Evolutionary conservation across 2,888 invertebrate genomes (phyloP).

Genomic region (Eubasilissa splendida): DNA sequence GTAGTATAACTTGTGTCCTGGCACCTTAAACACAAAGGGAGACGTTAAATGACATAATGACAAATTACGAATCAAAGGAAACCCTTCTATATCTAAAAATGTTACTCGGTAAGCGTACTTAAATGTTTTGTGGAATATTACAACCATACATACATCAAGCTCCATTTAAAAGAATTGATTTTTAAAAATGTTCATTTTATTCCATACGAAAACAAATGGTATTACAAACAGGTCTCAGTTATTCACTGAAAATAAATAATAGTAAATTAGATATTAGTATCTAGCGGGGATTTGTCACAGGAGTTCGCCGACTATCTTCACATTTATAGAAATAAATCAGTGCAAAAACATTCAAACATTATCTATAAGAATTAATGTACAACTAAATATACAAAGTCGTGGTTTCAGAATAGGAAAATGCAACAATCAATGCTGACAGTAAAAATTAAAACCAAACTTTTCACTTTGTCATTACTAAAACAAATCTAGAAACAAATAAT

Average conservation of each 20-base stretch:
- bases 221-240: constrained; percentile 20
- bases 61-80: constrained; percentile 34
- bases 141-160: background rate
- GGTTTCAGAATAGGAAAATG: constrained; percentile 19
- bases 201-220: constrained; percentile 1
- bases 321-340: background rate
- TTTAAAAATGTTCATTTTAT: background rate
- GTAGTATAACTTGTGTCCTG: constrained; percentile 28
- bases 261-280: constrained; percentile 7
- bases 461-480: no score
- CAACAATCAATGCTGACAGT: background rate
- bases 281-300: background rate
- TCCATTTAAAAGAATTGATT: background rate
- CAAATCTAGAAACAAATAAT: no score
- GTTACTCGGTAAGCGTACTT: background rate
- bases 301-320: background rate
- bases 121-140: background rate
- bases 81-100: constrained; percentile 14
- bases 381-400: constrained; percentile 14
- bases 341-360: background rate
- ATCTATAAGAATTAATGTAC: background rate
- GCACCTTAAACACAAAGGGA: background rate
- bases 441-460: no score
- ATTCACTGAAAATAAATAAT: constrained; percentile 8
- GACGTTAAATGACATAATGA: constrained; percentile 17